A percentile compares a stretch with the other conserved stretches of the same genome.
phyloP scores from a whole-genome alignment of 2,888 invertebrate species.

The Esperia sulphurella region DNA sequence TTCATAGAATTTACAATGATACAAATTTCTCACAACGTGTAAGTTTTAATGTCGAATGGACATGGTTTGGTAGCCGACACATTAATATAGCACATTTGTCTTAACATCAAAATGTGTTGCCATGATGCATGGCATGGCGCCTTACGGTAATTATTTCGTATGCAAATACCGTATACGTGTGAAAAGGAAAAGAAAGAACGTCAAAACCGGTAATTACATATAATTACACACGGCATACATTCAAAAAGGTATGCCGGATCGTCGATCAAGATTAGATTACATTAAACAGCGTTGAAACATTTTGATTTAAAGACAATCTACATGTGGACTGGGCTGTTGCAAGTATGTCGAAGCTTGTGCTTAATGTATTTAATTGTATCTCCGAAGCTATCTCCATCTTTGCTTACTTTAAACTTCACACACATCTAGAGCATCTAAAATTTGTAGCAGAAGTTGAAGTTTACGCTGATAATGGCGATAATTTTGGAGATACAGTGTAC shows the following conservation, averaged over 20 bases:
- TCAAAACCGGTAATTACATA: slow-evolving; percentile 72
- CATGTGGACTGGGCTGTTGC: slow-evolving; percentile 53
- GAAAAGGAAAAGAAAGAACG: slow-evolving; percentile 73
- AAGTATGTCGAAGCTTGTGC: slow-evolving; percentile 67
- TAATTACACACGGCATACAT: slow-evolving; percentile 74
- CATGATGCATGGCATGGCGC: slow-evolving; percentile 69
- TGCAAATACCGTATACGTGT: slow-evolving; percentile 76
- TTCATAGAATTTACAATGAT: slow-evolving; percentile 62
- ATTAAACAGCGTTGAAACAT: slow-evolving; percentile 77
- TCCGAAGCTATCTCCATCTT: slow-evolving; percentile 56
- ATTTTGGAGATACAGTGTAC: slow-evolving; percentile 45
- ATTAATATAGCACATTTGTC: slow-evolving; percentile 59
- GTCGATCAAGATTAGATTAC: slow-evolving; percentile 70
- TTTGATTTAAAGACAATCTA: slow-evolving; percentile 76
- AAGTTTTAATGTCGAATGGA: slow-evolving; percentile 62
- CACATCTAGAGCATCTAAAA: background rate
- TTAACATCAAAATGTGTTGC: slow-evolving; percentile 70
- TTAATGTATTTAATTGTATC: slow-evolving; percentile 66
- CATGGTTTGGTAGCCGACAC: slow-evolving; percentile 58
- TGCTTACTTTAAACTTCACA: background rate
- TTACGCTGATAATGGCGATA: slow-evolving; percentile 12
- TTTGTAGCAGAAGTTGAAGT: background rate
- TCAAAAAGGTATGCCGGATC: slow-evolving; percentile 68
- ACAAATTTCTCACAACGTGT: slow-evolving; percentile 69
- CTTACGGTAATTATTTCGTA: slow-evolving; percentile 71